Evolutionary conservation across 2,888 invertebrate species (phyloP).

Genomic region (Molanna angustata): DNA sequence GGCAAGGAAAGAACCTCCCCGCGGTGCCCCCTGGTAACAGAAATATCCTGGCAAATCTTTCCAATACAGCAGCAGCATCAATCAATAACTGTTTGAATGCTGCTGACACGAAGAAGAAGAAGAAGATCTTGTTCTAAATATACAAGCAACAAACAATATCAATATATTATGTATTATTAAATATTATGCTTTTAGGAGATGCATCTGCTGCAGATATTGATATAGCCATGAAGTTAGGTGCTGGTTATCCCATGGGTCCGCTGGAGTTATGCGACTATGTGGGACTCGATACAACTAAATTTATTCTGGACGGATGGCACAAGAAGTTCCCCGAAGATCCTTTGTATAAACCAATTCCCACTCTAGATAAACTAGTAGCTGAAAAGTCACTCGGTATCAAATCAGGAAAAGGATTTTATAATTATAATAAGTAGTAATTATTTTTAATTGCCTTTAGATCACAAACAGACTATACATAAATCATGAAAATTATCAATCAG

Average conservation of each 20-base stretch:
- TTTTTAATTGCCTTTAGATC: too few relatives aligned
- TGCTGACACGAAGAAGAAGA: too few relatives aligned
- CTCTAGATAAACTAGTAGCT: constrained; percentile 65
- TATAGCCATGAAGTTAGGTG: constrained; percentile 86
- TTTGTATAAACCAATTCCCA: constrained; percentile 54
- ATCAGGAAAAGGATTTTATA: constrained; percentile 83
- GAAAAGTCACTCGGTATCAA: constrained; percentile 82
- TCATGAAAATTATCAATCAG: too few relatives aligned
- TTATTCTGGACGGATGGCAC: constrained; percentile 78
- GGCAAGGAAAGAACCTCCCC: too few relatives aligned
- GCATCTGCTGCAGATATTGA: constrained; percentile 78
- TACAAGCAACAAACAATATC: too few relatives aligned
- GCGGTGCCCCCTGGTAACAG: too few relatives aligned
- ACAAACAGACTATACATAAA: too few relatives aligned
- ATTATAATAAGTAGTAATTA: constrained; percentile 61
- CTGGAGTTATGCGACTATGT: constrained; percentile 82
- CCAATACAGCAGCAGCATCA: too few relatives aligned
- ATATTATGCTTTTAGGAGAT: constrained; percentile 55
- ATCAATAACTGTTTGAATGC: too few relatives aligned
- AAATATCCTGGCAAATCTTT: too few relatives aligned
- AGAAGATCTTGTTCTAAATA: too few relatives aligned
- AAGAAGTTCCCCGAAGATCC: constrained; percentile 67
- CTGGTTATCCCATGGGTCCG: constrained; percentile 89
- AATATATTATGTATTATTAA: too few relatives aligned
- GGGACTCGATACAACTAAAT: constrained; percentile 75